Percentiles rank a stretch among this genome's conserved stretches.
phyloP scores from a whole-genome alignment of 2,797 vertebrate genomes.

The Chaenodraco wilsoni region DNA sequence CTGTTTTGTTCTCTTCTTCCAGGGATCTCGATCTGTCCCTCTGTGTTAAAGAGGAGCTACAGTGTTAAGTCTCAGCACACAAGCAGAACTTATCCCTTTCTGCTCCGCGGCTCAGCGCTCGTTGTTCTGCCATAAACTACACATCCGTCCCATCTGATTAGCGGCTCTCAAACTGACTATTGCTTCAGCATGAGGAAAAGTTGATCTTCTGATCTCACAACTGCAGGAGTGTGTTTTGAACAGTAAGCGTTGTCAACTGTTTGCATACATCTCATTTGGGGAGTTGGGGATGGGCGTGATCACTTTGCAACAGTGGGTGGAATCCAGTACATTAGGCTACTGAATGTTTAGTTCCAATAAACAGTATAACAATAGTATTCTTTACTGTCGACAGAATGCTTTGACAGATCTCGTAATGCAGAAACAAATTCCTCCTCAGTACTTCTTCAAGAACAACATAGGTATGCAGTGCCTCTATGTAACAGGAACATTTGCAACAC shows the following conservation, averaged over 20 bases:
- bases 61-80: conserved; percentile 35
- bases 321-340: not conserved
- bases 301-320: not conserved
- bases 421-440: too few species aligned
- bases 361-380: not conserved
- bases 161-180: conserved; percentile 3
- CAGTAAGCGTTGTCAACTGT: too few species aligned
- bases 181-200: not conserved
- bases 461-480: too few species aligned
- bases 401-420: too few species aligned
- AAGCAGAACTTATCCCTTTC: conserved; percentile 45
- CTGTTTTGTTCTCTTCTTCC: not conserved
- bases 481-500: too few species aligned
- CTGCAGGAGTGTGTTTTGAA: not conserved
- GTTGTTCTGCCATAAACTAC: conserved; percentile 45
- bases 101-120: conserved; percentile 24
- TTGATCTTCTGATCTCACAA: not conserved
- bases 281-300: not conserved
- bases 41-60: conserved; percentile 31
- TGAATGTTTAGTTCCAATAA: not conserved
- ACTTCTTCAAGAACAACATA: too few species aligned
- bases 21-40: conserved; percentile 7
- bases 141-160: conserved; percentile 37
- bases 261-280: not conserved
- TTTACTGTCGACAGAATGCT: not conserved